A percentile compares a stretch with the other conserved stretches of the same genome.
phyloP scores from a whole-genome alignment of 53 echinoderm and acorn worm genomes.

The Actinopyga echinites region DNA sequence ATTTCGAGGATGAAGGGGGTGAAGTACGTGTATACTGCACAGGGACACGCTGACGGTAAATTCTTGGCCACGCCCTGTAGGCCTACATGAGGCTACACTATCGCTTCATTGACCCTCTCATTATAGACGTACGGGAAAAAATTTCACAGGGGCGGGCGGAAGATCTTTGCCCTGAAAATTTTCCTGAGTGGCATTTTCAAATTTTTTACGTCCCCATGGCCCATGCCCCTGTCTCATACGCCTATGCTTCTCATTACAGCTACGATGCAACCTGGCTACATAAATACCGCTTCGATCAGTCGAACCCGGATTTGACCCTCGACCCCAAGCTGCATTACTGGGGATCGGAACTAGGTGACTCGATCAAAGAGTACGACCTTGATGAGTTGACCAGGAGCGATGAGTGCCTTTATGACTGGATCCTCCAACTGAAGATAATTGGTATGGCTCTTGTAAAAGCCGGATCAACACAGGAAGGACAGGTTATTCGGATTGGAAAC shows the following conservation, averaged over 20 bases:
- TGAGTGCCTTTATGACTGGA: constrained; percentile 59
- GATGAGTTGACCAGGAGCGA: constrained; percentile 46
- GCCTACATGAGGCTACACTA: too few relatives aligned
- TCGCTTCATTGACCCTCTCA: too few relatives aligned
- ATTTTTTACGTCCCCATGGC: neutral
- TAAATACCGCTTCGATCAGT: constrained; percentile 58
- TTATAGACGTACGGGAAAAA: too few relatives aligned
- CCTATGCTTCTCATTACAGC: neutral
- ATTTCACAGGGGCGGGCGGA: too few relatives aligned
- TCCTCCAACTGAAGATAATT: constrained; percentile 56
- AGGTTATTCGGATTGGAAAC: constrained; percentile 63
- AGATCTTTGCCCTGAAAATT: too few relatives aligned
- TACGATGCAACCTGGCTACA: constrained; percentile 52
- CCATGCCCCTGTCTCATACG: too few relatives aligned
- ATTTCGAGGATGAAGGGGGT: too few relatives aligned
- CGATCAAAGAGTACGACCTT: constrained; percentile 39
- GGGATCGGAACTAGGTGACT: constrained; percentile 47
- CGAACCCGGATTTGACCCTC: constrained; percentile 40
- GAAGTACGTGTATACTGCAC: too few relatives aligned
- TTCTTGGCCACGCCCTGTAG: too few relatives aligned
- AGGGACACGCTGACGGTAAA: too few relatives aligned
- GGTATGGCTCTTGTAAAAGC: constrained; percentile 65
- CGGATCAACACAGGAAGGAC: constrained; percentile 57
- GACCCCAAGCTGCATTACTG: constrained; percentile 51
- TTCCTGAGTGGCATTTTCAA: neutral